Conservation (phyloP, 2,113 vertebrate genomes). For the Xiphophorus couchianus region DNA sequence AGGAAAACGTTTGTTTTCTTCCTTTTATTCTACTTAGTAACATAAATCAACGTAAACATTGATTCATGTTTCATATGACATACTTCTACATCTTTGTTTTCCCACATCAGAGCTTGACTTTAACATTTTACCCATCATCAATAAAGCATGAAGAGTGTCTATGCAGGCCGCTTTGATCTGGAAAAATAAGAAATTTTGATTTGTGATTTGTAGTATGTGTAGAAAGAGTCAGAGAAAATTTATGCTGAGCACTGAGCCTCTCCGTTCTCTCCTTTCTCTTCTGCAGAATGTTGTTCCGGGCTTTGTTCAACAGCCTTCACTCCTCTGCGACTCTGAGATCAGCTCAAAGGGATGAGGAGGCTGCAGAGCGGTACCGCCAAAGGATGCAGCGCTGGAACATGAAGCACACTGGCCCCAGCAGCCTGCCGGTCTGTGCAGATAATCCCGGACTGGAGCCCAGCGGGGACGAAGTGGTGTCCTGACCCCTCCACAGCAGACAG, state of each 20-base stretch:
- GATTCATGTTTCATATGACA: too few species aligned
- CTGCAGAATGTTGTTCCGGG: slow-evolving; percentile 80
- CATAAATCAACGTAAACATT: too few species aligned
- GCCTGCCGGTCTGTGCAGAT: slow-evolving; percentile 15
- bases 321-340: slow-evolving; percentile 73
- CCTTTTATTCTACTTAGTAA: too few species aligned
- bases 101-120: too few species aligned
- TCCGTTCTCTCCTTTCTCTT: neutral
- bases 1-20: too few species aligned
- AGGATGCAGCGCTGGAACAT: slow-evolving; percentile 72
- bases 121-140: too few species aligned
- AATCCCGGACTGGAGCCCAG: slow-evolving; percentile 37
- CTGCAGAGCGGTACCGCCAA: slow-evolving; percentile 42
- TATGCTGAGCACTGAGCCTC: neutral
- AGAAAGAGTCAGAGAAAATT: neutral
- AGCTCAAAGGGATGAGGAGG: slow-evolving; percentile 67
- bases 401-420: slow-evolving; percentile 9
- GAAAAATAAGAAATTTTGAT: neutral
- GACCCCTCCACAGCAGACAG: neutral
- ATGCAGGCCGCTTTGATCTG: too few species aligned
- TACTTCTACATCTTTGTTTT: too few species aligned
- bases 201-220: neutral
- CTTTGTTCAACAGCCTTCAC: slow-evolving; percentile 77
- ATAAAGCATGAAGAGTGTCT: too few species aligned
- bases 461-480: slow-evolving; percentile 35